Conservation (phyloP, 2,113 vertebrate genomes). For the Antechinus stuartii region DNA sequence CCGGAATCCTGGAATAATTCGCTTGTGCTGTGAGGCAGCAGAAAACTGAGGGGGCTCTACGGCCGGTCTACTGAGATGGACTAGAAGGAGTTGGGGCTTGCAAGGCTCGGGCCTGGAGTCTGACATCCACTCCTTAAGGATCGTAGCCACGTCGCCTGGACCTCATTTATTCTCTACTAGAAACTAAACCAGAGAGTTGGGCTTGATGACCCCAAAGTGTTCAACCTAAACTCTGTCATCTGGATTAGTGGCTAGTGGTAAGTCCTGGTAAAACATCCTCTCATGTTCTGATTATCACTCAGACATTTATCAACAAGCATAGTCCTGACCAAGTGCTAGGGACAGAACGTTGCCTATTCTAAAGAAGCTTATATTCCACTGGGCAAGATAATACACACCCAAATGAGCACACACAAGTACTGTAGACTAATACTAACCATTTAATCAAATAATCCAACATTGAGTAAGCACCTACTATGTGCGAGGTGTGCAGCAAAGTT, state of each 20-base stretch:
- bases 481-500: background rate
- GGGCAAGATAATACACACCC: background rate
- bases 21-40: constrained; percentile 76
- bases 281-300: background rate
- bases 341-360: background rate
- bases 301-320: background rate
- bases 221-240: background rate
- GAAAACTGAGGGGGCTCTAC: background rate
- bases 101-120: background rate
- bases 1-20: background rate
- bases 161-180: background rate
- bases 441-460: background rate
- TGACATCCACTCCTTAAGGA: background rate
- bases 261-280: background rate
- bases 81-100: background rate
- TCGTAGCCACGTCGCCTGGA: background rate
- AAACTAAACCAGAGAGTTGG: background rate
- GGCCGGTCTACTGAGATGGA: background rate
- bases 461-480: background rate
- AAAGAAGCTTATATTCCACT: background rate
- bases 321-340: background rate
- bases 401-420: background rate
- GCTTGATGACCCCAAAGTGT: background rate
- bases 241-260: background rate
- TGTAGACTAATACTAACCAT: background rate